Evolutionary conservation across 1,140 invertebrate genomes (phyloP), one percentile per base, ranked within the genome.

Genomic region (Colletes gigas): DNA sequence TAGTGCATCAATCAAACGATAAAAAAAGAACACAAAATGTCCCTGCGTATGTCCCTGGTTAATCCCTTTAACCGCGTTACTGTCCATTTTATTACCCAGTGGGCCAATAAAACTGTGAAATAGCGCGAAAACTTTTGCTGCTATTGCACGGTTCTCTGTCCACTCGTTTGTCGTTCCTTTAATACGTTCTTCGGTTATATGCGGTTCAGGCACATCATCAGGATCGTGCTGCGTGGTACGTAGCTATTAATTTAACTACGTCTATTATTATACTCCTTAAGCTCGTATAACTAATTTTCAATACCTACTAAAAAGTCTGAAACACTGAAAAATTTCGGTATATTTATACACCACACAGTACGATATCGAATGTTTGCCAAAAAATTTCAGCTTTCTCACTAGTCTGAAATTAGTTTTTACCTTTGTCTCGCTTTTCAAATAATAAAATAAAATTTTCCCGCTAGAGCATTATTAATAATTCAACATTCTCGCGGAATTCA

Each of bases 1-100:
- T 95, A 90, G 89, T 89, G 15, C 15, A 71, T 70, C 6, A 41
- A 9, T 17, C 15, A 30, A 30, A 30, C 30, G 62, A 17, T 7
- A 39, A 50, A 54, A 47, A 17, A 0, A 54, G 47, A 0, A 50
- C 17, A 9, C 0, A n/a, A 14, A 47, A 30, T 14, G 1, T 4
- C 15, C 15, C 8, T 14, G 39, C 6, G 15, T 39, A n/a, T 17
- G 14, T 54, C 12, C 15, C 21, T 14, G 57, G 41, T 73, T 73
- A 65, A 79, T 73, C 69, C 77, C 57, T 73, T 79, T 65, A 79
- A 73, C 77, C 76, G 12, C 9, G 44, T 50, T 30, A 19, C 44
- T 6, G 1, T 39, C 3, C 59, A 14, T 73, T 79, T 79, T 57
- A 65, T 79, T 47, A n/a, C 60, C 30, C 39, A 14, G 15, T 30